phyloP scores from a whole-genome alignment of 2,888 invertebrate species.

The Teinopalpus imperialis region DNA sequence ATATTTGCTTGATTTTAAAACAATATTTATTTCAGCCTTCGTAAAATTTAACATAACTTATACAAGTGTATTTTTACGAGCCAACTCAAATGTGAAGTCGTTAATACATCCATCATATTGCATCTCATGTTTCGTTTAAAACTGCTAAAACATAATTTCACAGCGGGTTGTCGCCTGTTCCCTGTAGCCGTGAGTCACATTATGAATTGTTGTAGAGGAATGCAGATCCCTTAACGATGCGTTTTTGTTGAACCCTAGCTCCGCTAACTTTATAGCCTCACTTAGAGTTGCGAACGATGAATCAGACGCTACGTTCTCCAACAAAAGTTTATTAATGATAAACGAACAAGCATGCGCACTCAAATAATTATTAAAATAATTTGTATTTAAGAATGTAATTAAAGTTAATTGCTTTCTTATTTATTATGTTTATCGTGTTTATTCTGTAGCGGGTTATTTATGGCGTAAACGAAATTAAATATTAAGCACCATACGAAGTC shows the following conservation, averaged over 20 bases:
- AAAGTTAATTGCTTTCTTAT: too few relatives aligned
- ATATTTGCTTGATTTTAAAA: too few relatives aligned
- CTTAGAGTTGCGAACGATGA: constrained; percentile 14
- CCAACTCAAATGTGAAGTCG: not conserved
- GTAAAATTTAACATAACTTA: too few relatives aligned
- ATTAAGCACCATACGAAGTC: too few relatives aligned
- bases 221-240: constrained; percentile 39
- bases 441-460: too few relatives aligned
- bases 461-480: too few relatives aligned
- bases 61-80: not conserved
- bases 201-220: constrained; percentile 38
- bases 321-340: constrained; percentile 4
- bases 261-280: constrained; percentile 25
- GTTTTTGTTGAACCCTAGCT: constrained; percentile 37
- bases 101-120: constrained; percentile 9
- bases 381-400: too few relatives aligned
- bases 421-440: too few relatives aligned
- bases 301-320: not conserved
- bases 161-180: constrained; percentile 27
- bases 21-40: too few relatives aligned
- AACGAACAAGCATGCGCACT: too few relatives aligned
- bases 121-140: constrained; percentile 20
- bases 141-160: constrained; percentile 24
- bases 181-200: constrained; percentile 35
- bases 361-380: too few relatives aligned